phyloP scores from a whole-genome alignment of 2,888 invertebrate species.

The Cephalotes varians region DNA sequence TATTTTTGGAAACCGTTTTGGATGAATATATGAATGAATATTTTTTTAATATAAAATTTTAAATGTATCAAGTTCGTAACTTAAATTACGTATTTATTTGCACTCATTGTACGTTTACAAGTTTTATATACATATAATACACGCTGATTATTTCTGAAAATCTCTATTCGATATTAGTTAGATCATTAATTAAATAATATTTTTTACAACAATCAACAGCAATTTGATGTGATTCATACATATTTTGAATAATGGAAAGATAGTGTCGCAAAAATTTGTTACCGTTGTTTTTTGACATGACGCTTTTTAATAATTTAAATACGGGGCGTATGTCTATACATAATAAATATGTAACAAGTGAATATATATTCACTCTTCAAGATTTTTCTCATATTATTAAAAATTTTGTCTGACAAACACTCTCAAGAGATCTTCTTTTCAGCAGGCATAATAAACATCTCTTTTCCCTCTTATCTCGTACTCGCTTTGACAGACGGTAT shows the following conservation, averaged over 20 bases:
- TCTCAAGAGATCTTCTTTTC: neutral
- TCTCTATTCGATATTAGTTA: neutral
- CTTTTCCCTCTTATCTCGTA: constrained; percentile 20
- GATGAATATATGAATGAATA: too few species aligned
- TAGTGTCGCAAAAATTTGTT: neutral
- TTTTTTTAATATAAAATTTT: too few species aligned
- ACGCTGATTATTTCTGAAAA: neutral
- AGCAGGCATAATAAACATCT: constrained; percentile 25
- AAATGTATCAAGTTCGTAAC: too few species aligned
- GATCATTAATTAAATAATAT: neutral
- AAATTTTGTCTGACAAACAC: neutral
- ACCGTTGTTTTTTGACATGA: neutral
- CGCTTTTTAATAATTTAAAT: neutral
- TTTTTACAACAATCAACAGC: neutral
- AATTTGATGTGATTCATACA: neutral
- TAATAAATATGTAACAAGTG: neutral
- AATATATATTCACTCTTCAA: neutral
- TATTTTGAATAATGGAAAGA: constrained; percentile 4
- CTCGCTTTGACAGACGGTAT: constrained; percentile 64
- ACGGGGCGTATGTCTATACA: neutral
- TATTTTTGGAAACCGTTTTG: too few species aligned
- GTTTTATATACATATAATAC: neutral
- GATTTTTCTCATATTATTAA: neutral
- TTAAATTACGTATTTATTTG: too few species aligned
- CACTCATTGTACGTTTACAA: too few species aligned